Evolutionary conservation across 2,888 invertebrate species (phyloP), one percentile per base, ranked within the genome.

Genomic region (Lasioglossum morio): DNA sequence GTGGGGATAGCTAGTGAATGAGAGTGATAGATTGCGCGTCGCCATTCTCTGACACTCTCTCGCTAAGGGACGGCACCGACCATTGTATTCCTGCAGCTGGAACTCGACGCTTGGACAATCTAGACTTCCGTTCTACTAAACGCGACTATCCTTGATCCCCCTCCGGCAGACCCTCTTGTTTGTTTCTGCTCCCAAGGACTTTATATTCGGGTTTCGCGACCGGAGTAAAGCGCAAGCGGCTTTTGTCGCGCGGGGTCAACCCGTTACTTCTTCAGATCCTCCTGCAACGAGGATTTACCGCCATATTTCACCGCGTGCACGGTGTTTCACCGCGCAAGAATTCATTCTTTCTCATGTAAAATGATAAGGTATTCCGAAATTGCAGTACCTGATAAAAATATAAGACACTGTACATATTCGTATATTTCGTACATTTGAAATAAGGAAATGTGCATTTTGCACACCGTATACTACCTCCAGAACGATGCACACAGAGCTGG

Each of bases 11-110:
- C 69, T 72, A 70, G 80, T 87, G 89, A 91, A 91, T 83, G 92
- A 88, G 90, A 90, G 89, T 92, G 93, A 93, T 92, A 92, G 91
- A 93, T 93, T 90, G 86, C 92, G 77, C 87, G 85, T 81, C 81
- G 84, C 84, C 85, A 86, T 87, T 82, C 88, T 86, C 90, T 89
- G 91, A 91, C 91, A 88, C 87, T 84, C 86, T 90, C 88, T 88
- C 83, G 79, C 72, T 84, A 85, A 87, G 87, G 81, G 79, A 77
- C 37, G 12, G 23, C 79, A 16, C 57, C 81, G 53, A 37, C 87
- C 77, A 85, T 90, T 88, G 84, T 90, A 75, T 81, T 72, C 73
- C 46, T 69, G 76, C 34, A 82, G 77, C 86, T 81, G 81, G 83
- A 87, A 90, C 74, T 81, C 75, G 63, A 81, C 70, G 66, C 70